These are phyloP conservation scores for Hippocampus comes DNA, from an alignment of 2,113 vertebrate genomes.

Conservation along the genomic window DNA sequence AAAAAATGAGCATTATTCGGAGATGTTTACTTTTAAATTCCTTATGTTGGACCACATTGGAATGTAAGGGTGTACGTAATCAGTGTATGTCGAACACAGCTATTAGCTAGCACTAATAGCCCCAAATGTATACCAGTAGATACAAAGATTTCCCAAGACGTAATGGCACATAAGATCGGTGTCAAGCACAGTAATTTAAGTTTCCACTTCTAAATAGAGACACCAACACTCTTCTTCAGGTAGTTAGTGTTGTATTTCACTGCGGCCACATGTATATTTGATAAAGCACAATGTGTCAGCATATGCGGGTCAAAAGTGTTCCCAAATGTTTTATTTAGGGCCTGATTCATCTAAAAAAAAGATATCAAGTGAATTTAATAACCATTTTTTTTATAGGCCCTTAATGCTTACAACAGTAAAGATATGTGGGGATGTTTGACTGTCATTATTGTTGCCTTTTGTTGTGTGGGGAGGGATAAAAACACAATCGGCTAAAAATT, in stretches of 20 bases:
- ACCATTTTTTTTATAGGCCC: no score
- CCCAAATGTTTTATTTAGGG: no score
- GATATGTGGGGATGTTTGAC: no score
- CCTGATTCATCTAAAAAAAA: no score
- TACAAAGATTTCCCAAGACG: neutral
- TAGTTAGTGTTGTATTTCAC: slow-evolving; percentile 44
- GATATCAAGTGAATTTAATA: no score
- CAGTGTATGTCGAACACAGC: neutral
- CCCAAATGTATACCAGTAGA: neutral
- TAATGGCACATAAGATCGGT: neutral
- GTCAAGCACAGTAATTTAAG: slow-evolving; percentile 29
- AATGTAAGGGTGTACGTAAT: neutral
- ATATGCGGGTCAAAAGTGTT: slow-evolving; percentile 5
- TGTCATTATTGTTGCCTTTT: no score
- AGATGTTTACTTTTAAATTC: no score
- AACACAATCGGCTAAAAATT: no score
- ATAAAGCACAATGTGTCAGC: slow-evolving; percentile 26
- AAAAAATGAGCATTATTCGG: no score
- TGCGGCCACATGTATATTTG: slow-evolving; percentile 48
- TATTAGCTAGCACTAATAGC: neutral
- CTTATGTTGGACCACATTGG: neutral
- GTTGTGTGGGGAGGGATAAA: no score
- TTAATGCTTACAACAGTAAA: no score
- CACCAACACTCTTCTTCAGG: slow-evolving; percentile 12
- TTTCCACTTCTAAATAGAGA: slow-evolving; percentile 11